Percentiles rank a stretch among this genome's conserved stretches.
phyloP scores from a whole-genome alignment of 1,140 invertebrate genomes.

The Neoseiulus cucumeris region DNA sequence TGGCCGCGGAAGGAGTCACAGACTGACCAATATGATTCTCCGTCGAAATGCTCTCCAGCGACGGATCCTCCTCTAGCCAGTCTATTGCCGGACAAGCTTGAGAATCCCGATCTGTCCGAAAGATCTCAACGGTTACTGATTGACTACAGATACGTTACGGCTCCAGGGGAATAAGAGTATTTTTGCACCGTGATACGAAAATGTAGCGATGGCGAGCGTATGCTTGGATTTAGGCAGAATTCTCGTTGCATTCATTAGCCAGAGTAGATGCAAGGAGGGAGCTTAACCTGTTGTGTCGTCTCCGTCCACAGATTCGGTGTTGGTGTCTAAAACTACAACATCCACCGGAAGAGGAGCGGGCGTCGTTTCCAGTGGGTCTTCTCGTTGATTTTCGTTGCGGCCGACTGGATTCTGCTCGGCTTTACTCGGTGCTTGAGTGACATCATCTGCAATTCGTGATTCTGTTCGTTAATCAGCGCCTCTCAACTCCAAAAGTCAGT shows the following conservation, averaged over 20 bases:
- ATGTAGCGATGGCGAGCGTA: too few species aligned
- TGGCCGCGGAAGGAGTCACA: not conserved
- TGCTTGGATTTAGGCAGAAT: not conserved
- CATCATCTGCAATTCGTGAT: not conserved
- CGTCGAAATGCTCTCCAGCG: not conserved
- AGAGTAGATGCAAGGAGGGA: not conserved
- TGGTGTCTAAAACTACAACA: not conserved
- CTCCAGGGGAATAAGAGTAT: not conserved
- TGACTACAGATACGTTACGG: not conserved
- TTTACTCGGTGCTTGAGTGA: not conserved
- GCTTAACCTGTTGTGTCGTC: not conserved
- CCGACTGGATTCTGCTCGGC: not conserved
- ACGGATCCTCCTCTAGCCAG: constrained; percentile 1
- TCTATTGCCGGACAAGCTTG: constrained; percentile 6
- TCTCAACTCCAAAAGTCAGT: too few species aligned
- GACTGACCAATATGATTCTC: not conserved
- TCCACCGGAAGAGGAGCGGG: not conserved
- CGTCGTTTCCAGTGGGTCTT: not conserved
- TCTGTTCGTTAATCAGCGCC: too few species aligned
- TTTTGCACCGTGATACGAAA: not conserved
- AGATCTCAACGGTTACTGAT: not conserved
- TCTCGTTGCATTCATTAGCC: not conserved
- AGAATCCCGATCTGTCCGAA: not conserved
- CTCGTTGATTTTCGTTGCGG: not conserved
- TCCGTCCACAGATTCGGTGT: not conserved